A percentile compares a stretch with the other conserved stretches of the same genome.
Conservation (phyloP, 2,113 vertebrate genomes). For the Gallinago media region DNA sequence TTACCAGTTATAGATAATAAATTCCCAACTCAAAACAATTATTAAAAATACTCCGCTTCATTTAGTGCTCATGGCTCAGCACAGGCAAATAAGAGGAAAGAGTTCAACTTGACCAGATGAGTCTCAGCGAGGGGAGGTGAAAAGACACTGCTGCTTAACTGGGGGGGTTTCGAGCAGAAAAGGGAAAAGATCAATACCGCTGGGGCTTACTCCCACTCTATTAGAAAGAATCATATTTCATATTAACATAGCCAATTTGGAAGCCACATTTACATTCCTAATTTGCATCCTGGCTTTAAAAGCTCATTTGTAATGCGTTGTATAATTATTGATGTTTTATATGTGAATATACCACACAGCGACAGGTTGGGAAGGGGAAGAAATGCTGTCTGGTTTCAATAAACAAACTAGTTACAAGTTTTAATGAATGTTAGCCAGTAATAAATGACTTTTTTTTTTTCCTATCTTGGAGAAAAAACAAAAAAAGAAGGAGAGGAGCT, state of each 20-base stretch:
- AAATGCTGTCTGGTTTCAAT: conserved; percentile 23
- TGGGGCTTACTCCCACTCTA: conserved; percentile 71
- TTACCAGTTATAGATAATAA: no score
- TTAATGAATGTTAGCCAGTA: conserved; percentile 50
- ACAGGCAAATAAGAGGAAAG: conserved; percentile 82
- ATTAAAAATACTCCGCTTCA: no score
- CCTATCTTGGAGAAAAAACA: background rate
- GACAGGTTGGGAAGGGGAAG: conserved; percentile 13
- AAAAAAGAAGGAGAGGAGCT: background rate
- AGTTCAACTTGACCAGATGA: conserved; percentile 84
- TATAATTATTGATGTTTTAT: conserved; percentile 66
- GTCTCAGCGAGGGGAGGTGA: conserved; percentile 75
- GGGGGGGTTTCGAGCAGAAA: conserved; percentile 25
- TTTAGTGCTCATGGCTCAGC: conserved; percentile 85
- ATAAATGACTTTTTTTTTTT: background rate
- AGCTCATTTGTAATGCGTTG: conserved; percentile 63
- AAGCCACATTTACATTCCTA: conserved; percentile 69
- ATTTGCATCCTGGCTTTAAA: conserved; percentile 75
- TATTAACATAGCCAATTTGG: conserved; percentile 71
- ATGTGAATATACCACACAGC: conserved; percentile 6
- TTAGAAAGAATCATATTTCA: conserved; percentile 74
- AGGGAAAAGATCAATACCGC: conserved; percentile 73
- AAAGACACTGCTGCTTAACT: conserved; percentile 76
- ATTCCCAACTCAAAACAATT: no score
- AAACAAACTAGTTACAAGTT: conserved; percentile 58